A percentile compares a stretch with the other conserved stretches of the same genome.
These are phyloP conservation scores for Neodon shergylaensis DNA, from an alignment of 2,113 vertebrate species.

Conservation along the genomic window DNA sequence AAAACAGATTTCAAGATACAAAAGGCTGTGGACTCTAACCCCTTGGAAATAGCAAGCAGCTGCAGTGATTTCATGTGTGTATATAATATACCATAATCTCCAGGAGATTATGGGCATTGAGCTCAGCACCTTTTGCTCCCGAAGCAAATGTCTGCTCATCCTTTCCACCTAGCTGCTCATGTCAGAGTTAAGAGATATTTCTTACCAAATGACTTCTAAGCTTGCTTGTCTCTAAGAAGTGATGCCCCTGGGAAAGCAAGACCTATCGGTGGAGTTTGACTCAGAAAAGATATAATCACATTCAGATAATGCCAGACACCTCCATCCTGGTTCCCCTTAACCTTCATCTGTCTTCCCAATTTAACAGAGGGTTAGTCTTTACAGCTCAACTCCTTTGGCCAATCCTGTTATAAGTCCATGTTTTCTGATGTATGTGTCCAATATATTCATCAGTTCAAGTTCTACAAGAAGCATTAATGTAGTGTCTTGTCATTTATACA, in stretches of 20 bases:
- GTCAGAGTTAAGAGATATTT: constrained; percentile 71
- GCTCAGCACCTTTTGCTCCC: constrained; percentile 63
- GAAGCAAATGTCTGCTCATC: constrained; percentile 71
- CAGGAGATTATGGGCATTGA: constrained; percentile 63
- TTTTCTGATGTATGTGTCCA: constrained; percentile 44
- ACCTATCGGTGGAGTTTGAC: constrained; percentile 43
- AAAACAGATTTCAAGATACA: constrained; percentile 66
- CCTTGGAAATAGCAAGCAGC: constrained; percentile 57
- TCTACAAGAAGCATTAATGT: constrained; percentile 57
- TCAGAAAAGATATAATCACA: constrained; percentile 61
- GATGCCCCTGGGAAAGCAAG: constrained; percentile 40
- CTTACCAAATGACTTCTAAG: constrained; percentile 68
- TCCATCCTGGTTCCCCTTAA: constrained; percentile 62
- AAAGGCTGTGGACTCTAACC: constrained; percentile 58
- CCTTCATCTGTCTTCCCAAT: constrained; percentile 64
- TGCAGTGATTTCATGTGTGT: constrained; percentile 54
- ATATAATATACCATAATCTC: constrained; percentile 63
- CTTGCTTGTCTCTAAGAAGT: constrained; percentile 55
- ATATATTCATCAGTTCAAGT: constrained; percentile 57
- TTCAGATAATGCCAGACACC: constrained; percentile 61
- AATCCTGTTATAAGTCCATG: constrained; percentile 50
- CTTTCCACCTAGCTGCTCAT: constrained; percentile 67
- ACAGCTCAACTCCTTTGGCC: constrained; percentile 39
- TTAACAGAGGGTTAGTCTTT: constrained; percentile 45
- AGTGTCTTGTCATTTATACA: constrained; percentile 50